A percentile compares a stretch with the other conserved stretches of the same genome.
These are phyloP conservation scores for Holacanthus passer DNA, from an alignment of 2,113 vertebrate species.

Conservation along the genomic window DNA sequence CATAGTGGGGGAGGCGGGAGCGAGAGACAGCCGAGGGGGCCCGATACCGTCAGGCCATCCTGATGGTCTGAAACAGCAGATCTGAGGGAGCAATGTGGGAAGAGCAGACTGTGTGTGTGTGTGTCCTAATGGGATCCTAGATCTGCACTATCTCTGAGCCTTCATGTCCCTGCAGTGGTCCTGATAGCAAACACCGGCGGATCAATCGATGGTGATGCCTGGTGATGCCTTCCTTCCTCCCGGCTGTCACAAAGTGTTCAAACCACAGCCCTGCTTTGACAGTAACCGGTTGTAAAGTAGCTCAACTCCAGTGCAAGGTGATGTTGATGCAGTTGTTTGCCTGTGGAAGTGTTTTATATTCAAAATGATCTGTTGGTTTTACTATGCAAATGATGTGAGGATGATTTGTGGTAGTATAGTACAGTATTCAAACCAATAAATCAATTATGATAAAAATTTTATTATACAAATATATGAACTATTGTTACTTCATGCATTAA, in stretches of 20 bases:
- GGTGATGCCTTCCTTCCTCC: constrained; percentile 29
- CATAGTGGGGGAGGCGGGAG: constrained; percentile 23
- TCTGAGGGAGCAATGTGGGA: constrained; percentile 46
- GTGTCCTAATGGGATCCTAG: constrained; percentile 50
- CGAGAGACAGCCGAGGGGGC: neutral
- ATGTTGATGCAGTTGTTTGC: neutral
- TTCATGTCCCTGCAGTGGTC: constrained; percentile 53
- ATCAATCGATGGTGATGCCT: constrained; percentile 49
- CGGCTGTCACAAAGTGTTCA: constrained; percentile 27
- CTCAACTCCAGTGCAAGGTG: neutral
- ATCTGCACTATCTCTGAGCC: constrained; percentile 44
- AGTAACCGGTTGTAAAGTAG: constrained; percentile 25
- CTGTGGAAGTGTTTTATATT: neutral
- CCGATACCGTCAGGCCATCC: constrained; percentile 30
- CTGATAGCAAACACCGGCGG: constrained; percentile 31
- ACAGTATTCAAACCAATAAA: neutral
- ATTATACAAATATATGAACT: neutral
- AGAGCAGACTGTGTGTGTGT: constrained; percentile 18
- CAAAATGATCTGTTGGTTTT: neutral
- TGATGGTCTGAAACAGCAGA: constrained; percentile 64
- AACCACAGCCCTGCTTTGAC: constrained; percentile 25
- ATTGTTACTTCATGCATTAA: neutral
- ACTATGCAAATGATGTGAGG: neutral
- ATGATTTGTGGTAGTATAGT: neutral
- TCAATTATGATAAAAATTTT: neutral